phyloP scores from a whole-genome alignment of 2,888 invertebrate species.

The Euzophera pinguis region DNA sequence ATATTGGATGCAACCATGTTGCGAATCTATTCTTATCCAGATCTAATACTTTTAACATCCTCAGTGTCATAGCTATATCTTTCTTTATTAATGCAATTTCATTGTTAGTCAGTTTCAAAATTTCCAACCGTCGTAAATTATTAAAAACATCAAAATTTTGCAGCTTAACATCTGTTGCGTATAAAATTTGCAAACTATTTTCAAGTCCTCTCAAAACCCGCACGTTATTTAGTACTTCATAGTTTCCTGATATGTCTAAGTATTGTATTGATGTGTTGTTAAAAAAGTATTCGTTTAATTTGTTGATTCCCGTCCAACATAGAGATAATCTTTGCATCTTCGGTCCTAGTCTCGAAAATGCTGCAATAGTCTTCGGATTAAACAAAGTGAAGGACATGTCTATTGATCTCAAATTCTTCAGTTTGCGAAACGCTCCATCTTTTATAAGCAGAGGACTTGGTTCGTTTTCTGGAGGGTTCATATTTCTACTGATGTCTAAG shows the following conservation, averaged over 20 bases:
- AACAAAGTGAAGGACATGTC: conserved; percentile 54
- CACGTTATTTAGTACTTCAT: conserved; percentile 44
- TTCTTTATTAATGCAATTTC: conserved; percentile 58
- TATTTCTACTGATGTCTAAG: conserved; percentile 77
- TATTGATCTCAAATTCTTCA: conserved; percentile 40
- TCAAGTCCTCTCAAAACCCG: conserved; percentile 61
- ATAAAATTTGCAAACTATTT: conserved; percentile 58
- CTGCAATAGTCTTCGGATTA: conserved; percentile 27
- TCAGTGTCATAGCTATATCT: conserved; percentile 44
- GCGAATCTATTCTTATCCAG: conserved; percentile 75
- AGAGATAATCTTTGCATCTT: conserved; percentile 48
- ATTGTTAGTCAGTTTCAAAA: conserved; percentile 72
- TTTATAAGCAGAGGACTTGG: conserved; percentile 30
- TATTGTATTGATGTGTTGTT: conserved; percentile 55
- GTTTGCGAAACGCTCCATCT: conserved; percentile 26
- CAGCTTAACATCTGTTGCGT: conserved; percentile 62
- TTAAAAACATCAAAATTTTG: conserved; percentile 51
- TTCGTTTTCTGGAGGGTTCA: conserved; percentile 27
- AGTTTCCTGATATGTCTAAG: conserved; percentile 80
- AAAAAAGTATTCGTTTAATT: conserved; percentile 55
- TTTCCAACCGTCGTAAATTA: conserved; percentile 55
- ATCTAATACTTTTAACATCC: conserved; percentile 66
- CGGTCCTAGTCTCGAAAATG: conserved; percentile 33
- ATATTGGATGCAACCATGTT: conserved; percentile 74
- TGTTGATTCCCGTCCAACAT: conserved; percentile 64